Evolutionary conservation across 92 coral and sea anemone species (phyloP), one percentile per base, ranked within the genome.

Genomic region (Umimayanthus kanabou): DNA sequence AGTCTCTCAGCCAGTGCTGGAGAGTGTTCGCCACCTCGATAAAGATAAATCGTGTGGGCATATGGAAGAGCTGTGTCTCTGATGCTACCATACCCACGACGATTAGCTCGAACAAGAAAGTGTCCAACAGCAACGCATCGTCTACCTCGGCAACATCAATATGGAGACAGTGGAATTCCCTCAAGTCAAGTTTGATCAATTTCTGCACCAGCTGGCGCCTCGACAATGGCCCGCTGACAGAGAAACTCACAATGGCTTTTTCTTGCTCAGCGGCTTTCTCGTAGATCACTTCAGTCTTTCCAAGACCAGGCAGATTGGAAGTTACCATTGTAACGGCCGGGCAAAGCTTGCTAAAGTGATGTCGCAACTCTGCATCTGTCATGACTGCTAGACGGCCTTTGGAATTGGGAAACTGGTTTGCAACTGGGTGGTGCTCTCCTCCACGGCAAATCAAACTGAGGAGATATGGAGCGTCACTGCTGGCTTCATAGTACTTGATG

Each of bases 1-100:
- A 88, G 71, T 94, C 94, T 71, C 93, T 88, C 28, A 94, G 89
- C 79, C 92, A 89, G 67, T 94, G 94, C 39, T 93, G 79, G 6
- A 94, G 80, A 23, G 98, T 93, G 84, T 94, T 94, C 39, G 98
- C 98, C 20, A 93, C 85, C 88, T 94, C 98, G 39, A 93, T 91
- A 77, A 92, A 90, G 20, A 94, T 89, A 25, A 69, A 77, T 16
- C 70, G 69, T 57, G 95, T 94, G 0, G 91, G 94, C 79, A 94
- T 81, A 37, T 93, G 95, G 73, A 89, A 93, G 26, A 93, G 50
- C 81, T 81, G 85, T 18, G 98, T 94, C 39, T 92, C 94, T 73
- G 91, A 92, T n/a, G 95, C 90, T 50, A 94, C 98, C 98, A 94
- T 92, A 45, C 98, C 95, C 9, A 93, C 84, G 14, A 93, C 93